phyloP scores from a whole-genome alignment of 23 tunicate genomes.

The Halocynthia aurantium region DNA sequence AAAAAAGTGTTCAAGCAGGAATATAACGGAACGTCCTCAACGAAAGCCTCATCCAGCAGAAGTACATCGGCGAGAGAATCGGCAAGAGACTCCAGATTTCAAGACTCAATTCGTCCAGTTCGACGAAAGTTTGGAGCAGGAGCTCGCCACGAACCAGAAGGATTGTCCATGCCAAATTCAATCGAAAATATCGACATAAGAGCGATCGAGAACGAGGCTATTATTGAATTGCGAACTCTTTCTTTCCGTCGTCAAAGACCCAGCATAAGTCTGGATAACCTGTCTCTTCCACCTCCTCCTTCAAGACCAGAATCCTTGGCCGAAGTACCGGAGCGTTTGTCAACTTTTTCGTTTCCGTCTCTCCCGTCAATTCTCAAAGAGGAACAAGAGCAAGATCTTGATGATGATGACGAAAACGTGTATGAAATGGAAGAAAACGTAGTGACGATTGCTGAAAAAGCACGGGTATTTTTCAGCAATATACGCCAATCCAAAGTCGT shows the following conservation, averaged over 20 bases:
- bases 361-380: constrained; percentile 7
- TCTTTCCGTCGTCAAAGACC: background rate
- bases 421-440: too few relatives aligned
- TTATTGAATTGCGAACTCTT: too few relatives aligned
- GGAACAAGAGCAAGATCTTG: background rate
- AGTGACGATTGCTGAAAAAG: background rate
- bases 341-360: constrained; percentile 15
- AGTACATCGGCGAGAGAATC: background rate
- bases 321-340: background rate
- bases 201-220: too few relatives aligned
- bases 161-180: background rate
- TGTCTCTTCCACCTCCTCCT: constrained; percentile 20
- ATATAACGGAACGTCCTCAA: background rate
- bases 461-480: constrained; percentile 18
- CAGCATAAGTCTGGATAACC: constrained; percentile 9
- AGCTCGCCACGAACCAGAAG: constrained; percentile 24
- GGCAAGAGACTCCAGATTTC: too few relatives aligned
- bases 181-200: too few relatives aligned
- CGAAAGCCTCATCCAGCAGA: background rate
- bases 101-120: background rate
- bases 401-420: background rate
- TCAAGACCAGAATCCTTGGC: constrained; percentile 24
- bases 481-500: constrained; percentile 17
- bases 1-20: constrained; percentile 15
- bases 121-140: background rate